Evolutionary conservation across 2,888 invertebrate genomes (phyloP), one percentile per base, ranked within the genome.

Genomic region (Scaptomyza caliginosa): DNA sequence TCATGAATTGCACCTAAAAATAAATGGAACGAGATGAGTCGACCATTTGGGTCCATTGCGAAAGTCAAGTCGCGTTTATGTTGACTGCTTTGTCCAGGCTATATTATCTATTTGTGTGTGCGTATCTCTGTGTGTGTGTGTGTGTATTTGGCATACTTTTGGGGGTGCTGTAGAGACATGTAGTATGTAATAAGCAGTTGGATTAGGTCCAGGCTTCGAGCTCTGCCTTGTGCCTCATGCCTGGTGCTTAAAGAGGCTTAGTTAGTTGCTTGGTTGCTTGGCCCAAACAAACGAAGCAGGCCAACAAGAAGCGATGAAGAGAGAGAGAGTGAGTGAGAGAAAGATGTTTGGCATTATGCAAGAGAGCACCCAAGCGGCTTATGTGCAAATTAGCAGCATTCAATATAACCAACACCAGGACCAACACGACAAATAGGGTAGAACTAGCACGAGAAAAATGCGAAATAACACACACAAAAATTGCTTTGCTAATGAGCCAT

Each of bases 401-500:
- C 82, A 82, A 81, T 85, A 82, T 76, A 68, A 46, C 57, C 71
- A 74, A 80, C 74, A 74, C 74, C 50, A 60, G 55, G 50, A 54
- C 36, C 42, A 16, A 34, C 7, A 42, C 49, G 50, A 26, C 32
- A 26, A 24, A 16, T 24, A 23, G 23, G 13, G 19, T 10, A 34
- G 30, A 38, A 19, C 13, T 13, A 8, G 34, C 16, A 34, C 19
- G 16, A 40, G 21, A 57, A 43, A 48, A 57, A 36, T 50, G 40
- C 56, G 62, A 16, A 73, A 46, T 55, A 73, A 57, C 56, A 73
- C 64, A 58, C 73, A 73, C 71, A 70, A 67, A 88, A 88, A 88
- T 88, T 86, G 80, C 86, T 83, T 72, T 88, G 77, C 84, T 85
- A 85, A 85, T 85, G 84, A 85, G 86, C 86, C 88, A 85, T 86